phyloP scores from a whole-genome alignment of 2,888 invertebrate genomes.

The Sepioteuthis lessoniana region DNA sequence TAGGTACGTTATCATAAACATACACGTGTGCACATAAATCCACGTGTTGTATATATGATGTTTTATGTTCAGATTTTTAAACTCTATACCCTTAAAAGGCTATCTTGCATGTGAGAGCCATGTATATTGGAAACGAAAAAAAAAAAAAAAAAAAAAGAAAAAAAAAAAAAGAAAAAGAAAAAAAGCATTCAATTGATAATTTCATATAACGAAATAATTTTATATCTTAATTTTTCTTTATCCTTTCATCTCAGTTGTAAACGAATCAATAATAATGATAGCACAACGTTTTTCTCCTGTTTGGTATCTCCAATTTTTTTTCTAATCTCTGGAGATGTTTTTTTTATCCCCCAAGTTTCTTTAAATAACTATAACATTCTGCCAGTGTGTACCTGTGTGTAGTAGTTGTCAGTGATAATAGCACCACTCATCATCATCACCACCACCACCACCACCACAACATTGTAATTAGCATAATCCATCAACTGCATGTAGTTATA shows the following conservation, averaged over 20 bases:
- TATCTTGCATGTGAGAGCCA: not conserved
- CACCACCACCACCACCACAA: not conserved
- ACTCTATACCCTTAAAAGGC: not conserved
- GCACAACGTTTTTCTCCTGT: not conserved
- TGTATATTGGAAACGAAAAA: conserved; percentile 23
- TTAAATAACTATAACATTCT: not conserved
- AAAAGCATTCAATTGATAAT: not conserved
- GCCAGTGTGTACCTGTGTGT: not conserved
- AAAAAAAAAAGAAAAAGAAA: not conserved
- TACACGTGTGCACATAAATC: not conserved
- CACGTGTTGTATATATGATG: not conserved
- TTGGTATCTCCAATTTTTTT: not conserved
- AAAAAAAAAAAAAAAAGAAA: not conserved
- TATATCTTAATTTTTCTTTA: not conserved
- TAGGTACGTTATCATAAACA: not conserved
- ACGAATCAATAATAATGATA: not conserved
- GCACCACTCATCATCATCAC: not conserved
- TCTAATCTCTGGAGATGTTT: not conserved
- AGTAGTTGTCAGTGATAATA: not conserved
- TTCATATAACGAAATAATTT: conserved; percentile 33
- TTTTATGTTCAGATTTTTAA: not conserved
- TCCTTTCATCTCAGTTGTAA: conserved; percentile 3
- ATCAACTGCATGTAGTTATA: not conserved
- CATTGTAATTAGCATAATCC: not conserved
- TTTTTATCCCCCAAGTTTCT: not conserved